Percentiles rank a stretch among this genome's conserved stretches.
phyloP scores from a whole-genome alignment of 2,113 vertebrate species.

The Corapipo altera region DNA sequence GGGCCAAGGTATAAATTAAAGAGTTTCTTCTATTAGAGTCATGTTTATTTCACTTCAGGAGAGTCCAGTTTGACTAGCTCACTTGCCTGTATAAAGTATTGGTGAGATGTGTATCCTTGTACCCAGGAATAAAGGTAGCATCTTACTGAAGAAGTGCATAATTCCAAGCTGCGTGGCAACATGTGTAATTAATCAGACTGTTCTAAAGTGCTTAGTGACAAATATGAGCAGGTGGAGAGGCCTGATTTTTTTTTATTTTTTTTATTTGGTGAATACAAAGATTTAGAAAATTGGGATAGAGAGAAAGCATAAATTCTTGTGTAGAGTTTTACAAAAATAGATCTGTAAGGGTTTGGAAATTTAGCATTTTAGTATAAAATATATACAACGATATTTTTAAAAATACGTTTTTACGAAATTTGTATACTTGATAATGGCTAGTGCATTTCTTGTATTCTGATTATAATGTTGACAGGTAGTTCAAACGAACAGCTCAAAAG shows the following conservation, averaged over 20 bases:
- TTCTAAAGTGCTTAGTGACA: neutral
- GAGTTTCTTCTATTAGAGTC: neutral
- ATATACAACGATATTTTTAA: neutral
- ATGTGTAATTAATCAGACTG: neutral
- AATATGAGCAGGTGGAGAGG: neutral
- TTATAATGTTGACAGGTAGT: neutral
- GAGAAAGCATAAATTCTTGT: neutral
- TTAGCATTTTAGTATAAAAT: neutral
- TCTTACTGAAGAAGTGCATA: neutral
- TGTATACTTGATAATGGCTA: neutral
- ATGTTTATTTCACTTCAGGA: neutral
- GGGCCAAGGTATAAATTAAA: neutral
- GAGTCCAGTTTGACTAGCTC: neutral
- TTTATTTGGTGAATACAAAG: neutral
- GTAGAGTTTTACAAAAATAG: neutral
- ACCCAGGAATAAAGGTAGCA: neutral
- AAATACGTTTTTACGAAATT: neutral
- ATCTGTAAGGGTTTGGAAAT: neutral
- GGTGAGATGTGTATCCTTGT: neutral
- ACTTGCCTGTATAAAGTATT: neutral
- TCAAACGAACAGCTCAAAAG: neutral
- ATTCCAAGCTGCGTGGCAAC: neutral
- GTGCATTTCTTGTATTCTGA: neutral
- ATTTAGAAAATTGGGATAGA: neutral
- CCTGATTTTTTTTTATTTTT: neutral